Evolutionary conservation across 2,888 invertebrate species (phyloP), one percentile per base, ranked within the genome.

Genomic region (Cheilosia urbana): DNA sequence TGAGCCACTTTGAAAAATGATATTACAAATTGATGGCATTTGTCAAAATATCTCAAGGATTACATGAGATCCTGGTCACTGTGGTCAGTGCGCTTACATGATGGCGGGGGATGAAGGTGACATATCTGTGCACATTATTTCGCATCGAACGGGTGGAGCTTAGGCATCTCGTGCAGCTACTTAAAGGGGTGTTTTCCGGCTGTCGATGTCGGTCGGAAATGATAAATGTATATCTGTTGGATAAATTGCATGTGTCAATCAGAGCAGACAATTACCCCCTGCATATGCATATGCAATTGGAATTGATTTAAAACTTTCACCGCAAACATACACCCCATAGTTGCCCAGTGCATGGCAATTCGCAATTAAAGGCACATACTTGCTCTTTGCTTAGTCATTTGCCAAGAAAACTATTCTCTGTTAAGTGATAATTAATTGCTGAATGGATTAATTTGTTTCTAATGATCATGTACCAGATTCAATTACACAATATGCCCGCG

Each of bases 21-120:
- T 90, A 90, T 91, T 92, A 91, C 91, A 91, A 91, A 91, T 91
- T 90, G 89, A 88, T 88, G 87, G 89, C 89, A 92, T 91, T 91
- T 91, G 90, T 91, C 92, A 91, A 91, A 91, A 91, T 90, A 90
- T 90, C 89, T 69, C 83, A 42, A 65, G 71, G 82, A 78, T 82
- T 81, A 73, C 77, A 81, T 11, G 62, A 57, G 81, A 81, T 81
- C 55, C 58, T 62, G 85, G 71, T 57, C 79, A 62, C 19, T 11
- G 58, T 78, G 82, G 82, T 76, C 73, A 68, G 37, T 51, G 42
- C 58, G 71, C 71, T 83, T 72, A 66, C 17, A 24, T 24, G 30
- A 5, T 63, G 37, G 53, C 40, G 21, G 21, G 55, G 45, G 53
- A 49, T 51, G 47, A 60, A 51, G 21, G 57, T 72, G 81, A 85